Conservation (phyloP, 2,888 invertebrate species). For the Mechanitis messenoides region DNA sequence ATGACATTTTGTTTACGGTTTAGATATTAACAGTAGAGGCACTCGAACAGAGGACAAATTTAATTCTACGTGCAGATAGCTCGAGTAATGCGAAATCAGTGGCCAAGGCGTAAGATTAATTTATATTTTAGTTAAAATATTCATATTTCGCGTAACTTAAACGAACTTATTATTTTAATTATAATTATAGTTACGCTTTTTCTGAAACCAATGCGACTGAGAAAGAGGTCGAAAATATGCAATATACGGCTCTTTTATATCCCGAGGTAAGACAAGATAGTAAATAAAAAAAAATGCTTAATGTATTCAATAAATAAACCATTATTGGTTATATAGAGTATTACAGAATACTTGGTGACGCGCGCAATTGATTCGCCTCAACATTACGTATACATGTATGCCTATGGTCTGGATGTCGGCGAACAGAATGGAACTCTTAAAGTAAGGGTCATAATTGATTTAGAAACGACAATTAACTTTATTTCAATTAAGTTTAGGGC, state of each 20-base stretch:
- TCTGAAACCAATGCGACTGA: constrained; percentile 46
- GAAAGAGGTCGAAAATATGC: constrained; percentile 38
- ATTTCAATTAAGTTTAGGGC: too few relatives aligned
- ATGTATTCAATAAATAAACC: not conserved
- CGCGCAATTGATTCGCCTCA: constrained; percentile 63
- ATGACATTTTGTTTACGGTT: constrained; percentile 13
- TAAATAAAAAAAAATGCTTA: too few relatives aligned
- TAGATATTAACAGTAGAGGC: constrained; percentile 51
- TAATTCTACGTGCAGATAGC: constrained; percentile 48
- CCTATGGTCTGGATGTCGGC: constrained; percentile 56
- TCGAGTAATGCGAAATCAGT: constrained; percentile 41
- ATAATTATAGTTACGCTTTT: constrained; percentile 48
- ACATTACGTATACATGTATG: constrained; percentile 53
- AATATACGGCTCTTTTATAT: constrained; percentile 46
- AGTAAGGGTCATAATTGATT: constrained; percentile 31
- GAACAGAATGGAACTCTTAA: constrained; percentile 31
- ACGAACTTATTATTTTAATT: not conserved
- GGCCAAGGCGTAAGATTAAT: constrained; percentile 46
- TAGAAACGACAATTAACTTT: too few relatives aligned
- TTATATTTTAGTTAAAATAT: not conserved
- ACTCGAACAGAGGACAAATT: constrained; percentile 39
- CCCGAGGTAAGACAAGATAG: constrained; percentile 41
- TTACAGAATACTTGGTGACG: constrained; percentile 55
- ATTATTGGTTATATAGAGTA: constrained; percentile 36
- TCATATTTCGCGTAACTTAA: not conserved